These are phyloP conservation scores for Paraplagusia blochii DNA, from an alignment of 2,113 vertebrate species.

Conservation along the genomic window DNA sequence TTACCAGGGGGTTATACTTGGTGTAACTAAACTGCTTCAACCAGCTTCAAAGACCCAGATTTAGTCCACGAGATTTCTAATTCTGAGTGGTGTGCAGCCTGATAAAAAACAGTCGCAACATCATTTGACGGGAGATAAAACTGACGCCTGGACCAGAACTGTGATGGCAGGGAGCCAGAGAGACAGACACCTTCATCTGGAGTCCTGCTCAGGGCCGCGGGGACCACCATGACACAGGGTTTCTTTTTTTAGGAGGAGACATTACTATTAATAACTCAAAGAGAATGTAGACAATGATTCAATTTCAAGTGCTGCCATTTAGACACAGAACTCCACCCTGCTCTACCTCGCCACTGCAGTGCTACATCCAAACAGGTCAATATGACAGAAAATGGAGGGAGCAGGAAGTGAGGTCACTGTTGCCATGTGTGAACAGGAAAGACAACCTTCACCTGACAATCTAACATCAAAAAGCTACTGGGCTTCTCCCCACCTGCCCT, in stretches of 20 bases:
- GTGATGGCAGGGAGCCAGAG: slow-evolving; percentile 23
- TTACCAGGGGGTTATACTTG: too few relatives aligned
- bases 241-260: too few relatives aligned
- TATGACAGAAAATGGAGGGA: slow-evolving; percentile 22
- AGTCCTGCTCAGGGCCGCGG: neutral
- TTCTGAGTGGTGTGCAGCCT: slow-evolving; percentile 24
- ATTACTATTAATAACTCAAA: too few relatives aligned
- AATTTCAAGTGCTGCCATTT: neutral
- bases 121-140: slow-evolving; percentile 13
- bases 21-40: too few relatives aligned
- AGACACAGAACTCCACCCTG: slow-evolving; percentile 15
- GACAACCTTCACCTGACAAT: slow-evolving; percentile 16
- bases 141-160: neutral
- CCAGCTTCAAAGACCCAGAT: neutral
- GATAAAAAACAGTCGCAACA: slow-evolving; percentile 26
- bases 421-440: slow-evolving; percentile 10
- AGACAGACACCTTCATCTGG: slow-evolving; percentile 1
- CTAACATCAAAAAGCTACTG: too few relatives aligned
- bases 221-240: neutral
- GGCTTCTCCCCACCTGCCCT: too few relatives aligned
- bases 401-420: neutral
- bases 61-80: neutral
- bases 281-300: too few relatives aligned
- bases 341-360: slow-evolving; percentile 35
- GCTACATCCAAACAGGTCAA: slow-evolving; percentile 46